Conservation (phyloP, 2,797 vertebrate genomes). For the Ataeniobius toweri region DNA sequence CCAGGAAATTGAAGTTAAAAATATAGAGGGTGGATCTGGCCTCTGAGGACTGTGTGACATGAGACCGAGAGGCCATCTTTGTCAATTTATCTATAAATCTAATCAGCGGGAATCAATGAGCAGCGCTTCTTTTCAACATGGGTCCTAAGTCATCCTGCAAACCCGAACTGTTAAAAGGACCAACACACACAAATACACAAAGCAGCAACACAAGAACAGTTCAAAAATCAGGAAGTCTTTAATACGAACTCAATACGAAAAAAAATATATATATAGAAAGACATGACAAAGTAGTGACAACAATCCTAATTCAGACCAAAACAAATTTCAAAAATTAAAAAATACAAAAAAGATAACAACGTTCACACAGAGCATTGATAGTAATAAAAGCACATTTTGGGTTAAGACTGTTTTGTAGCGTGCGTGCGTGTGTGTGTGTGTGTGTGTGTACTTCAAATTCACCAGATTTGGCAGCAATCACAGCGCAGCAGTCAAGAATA, state of each 20-base stretch:
- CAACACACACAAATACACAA: constrained; percentile 21
- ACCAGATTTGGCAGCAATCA: constrained; percentile 74
- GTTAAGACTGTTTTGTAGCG: constrained; percentile 61
- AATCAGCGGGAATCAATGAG: constrained; percentile 70
- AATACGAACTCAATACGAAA: constrained; percentile 77
- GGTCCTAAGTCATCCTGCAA: constrained; percentile 28
- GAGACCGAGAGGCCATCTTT: constrained; percentile 46
- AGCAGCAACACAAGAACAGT: constrained; percentile 43
- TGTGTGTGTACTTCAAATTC: constrained; percentile 70
- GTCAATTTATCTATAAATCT: constrained; percentile 76
- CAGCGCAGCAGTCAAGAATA: constrained; percentile 77
- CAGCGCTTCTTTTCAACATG: constrained; percentile 34
- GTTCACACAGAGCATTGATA: constrained; percentile 69
- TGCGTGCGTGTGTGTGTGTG: constrained; percentile 42
- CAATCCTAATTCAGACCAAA: constrained; percentile 56
- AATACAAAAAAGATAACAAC: constrained; percentile 40
- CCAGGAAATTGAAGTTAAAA: constrained; percentile 63
- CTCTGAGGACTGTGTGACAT: constrained; percentile 47
- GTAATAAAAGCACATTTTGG: constrained; percentile 75
- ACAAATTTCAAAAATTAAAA: constrained; percentile 44
- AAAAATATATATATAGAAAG: constrained; percentile 62
- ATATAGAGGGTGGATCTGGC: constrained; percentile 20
- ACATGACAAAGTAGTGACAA: constrained; percentile 71
- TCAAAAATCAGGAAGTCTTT: constrained; percentile 78
- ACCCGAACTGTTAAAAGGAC: constrained; percentile 33